Conservation (phyloP, 2,888 invertebrate genomes). For the Latrodectus hesperus region DNA sequence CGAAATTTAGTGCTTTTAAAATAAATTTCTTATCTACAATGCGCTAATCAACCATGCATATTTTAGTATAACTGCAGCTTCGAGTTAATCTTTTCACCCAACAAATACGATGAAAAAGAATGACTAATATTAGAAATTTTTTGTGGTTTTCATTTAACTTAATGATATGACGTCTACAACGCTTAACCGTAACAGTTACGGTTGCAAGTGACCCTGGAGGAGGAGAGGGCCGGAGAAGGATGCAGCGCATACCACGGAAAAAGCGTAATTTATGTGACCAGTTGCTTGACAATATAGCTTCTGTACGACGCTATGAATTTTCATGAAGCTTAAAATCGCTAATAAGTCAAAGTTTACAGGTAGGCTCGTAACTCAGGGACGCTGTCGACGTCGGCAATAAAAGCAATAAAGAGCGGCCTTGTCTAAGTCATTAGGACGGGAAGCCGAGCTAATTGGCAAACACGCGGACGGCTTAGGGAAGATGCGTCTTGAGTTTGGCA, state of each 20-base stretch:
- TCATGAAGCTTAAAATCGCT: slow-evolving; percentile 56
- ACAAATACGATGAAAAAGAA: no score
- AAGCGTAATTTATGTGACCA: slow-evolving; percentile 40
- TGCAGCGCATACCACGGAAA: not conserved
- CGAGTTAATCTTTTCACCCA: no score
- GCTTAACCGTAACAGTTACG: no score
- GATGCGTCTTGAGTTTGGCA: slow-evolving; percentile 57
- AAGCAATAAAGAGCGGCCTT: slow-evolving; percentile 35
- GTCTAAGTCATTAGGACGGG: slow-evolving; percentile 44
- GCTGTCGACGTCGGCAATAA: slow-evolving; percentile 38
- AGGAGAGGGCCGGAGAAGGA: no score
- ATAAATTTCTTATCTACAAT: no score
- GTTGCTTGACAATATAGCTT: slow-evolving; percentile 22
- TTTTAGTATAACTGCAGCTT: no score
- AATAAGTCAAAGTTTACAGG: slow-evolving; percentile 63
- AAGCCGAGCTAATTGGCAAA: slow-evolving; percentile 62
- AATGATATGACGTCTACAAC: no score
- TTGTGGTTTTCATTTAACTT: no score
- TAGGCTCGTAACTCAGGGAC: slow-evolving; percentile 30
- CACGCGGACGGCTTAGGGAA: slow-evolving; percentile 38
- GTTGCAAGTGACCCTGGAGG: no score
- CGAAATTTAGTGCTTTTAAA: no score
- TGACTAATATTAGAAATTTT: no score
- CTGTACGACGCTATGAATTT: slow-evolving; percentile 55
- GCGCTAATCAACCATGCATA: no score